phyloP scores from a whole-genome alignment of 2,113 vertebrate species.

The Laterallus jamaicensis region DNA sequence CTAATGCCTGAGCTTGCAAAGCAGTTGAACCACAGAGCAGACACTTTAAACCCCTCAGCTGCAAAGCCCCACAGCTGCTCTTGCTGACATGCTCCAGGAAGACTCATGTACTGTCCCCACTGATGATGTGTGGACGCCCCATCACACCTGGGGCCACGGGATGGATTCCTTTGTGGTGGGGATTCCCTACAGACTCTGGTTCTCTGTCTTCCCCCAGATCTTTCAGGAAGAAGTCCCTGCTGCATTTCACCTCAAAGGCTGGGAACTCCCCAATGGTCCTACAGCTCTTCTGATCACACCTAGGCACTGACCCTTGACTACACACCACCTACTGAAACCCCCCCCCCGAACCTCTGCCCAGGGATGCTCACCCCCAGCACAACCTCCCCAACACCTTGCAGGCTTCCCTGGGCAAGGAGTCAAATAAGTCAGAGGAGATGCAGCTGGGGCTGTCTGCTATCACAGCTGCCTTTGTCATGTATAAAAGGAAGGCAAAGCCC shows the following conservation, averaged over 20 bases:
- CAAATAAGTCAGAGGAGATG: not conserved
- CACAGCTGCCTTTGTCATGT: not conserved
- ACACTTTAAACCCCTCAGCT: not conserved
- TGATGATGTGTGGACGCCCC: not conserved
- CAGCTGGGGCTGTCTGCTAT: not conserved
- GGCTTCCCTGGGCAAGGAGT: not conserved
- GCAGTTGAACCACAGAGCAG: not conserved
- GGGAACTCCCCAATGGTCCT: not conserved
- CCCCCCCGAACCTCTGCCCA: not conserved
- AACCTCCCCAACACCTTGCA: not conserved
- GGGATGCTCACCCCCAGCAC: not conserved
- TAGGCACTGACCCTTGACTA: not conserved
- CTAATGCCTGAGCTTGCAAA: not conserved
- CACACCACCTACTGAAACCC: not conserved
- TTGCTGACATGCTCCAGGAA: not conserved
- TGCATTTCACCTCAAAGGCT: not conserved
- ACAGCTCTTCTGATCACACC: not conserved
- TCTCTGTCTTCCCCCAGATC: not conserved
- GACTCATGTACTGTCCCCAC: not conserved
- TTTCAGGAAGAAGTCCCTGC: not conserved
- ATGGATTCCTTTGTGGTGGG: not conserved
- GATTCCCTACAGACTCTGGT: not conserved
- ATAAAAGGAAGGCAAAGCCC: not conserved
- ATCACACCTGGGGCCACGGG: accelerated
- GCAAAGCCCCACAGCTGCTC: not conserved